Conservation (phyloP, 1,140 invertebrate species). For the Maconellicoccus hirsutus region DNA sequence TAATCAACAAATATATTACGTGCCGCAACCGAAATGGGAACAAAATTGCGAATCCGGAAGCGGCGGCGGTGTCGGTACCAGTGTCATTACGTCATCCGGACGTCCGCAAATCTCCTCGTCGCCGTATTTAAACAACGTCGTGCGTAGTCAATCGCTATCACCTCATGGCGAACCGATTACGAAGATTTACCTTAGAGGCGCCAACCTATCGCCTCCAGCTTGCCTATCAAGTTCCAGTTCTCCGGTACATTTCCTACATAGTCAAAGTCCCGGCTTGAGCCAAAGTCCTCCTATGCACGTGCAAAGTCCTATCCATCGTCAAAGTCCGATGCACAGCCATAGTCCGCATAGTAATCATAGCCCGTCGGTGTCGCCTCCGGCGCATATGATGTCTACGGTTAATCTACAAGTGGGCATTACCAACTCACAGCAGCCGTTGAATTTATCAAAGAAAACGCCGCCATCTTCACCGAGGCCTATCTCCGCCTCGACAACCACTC, state of each 20-base stretch:
- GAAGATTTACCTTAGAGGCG: constrained; percentile 29
- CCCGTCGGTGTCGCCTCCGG: constrained; percentile 33
- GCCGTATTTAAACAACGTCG: neutral
- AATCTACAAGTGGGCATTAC: constrained; percentile 71
- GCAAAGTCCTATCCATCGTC: constrained; percentile 23
- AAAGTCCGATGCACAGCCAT: constrained; percentile 28
- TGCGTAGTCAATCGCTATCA: neutral
- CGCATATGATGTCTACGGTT: constrained; percentile 38
- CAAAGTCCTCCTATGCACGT: constrained; percentile 24
- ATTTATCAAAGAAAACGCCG: constrained; percentile 77
- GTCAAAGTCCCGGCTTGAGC: constrained; percentile 10
- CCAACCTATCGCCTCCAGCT: constrained; percentile 24
- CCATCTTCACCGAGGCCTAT: constrained; percentile 51
- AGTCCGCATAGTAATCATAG: constrained; percentile 32
- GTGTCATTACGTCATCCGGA: constrained; percentile 33
- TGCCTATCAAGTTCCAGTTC: constrained; percentile 18
- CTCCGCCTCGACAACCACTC: constrained; percentile 12
- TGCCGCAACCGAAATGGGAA: constrained; percentile 14
- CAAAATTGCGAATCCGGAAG: neutral
- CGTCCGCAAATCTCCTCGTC: constrained; percentile 25
- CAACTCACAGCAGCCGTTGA: constrained; percentile 57
- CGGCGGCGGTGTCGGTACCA: constrained; percentile 26
- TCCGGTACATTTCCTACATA: constrained; percentile 9
- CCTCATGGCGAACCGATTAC: constrained; percentile 24
- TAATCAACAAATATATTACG: constrained; percentile 21